Evolutionary conservation across 1,140 invertebrate species (phyloP).

Genomic region (Cydia pomonella): DNA sequence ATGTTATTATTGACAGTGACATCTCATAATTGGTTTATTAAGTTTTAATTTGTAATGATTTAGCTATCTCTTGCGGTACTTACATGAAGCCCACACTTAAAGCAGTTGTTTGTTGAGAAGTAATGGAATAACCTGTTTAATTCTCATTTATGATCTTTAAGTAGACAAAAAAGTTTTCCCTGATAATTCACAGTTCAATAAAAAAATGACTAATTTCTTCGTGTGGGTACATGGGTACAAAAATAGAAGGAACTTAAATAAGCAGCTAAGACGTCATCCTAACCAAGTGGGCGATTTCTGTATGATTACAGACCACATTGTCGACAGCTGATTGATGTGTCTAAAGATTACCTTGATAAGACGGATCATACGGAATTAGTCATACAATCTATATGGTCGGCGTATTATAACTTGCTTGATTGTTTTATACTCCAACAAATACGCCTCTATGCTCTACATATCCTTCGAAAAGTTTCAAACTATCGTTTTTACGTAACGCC

Average conservation of each 20-base stretch:
- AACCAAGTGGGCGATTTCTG: not conserved
- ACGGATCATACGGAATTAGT: constrained; percentile 16
- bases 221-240: too few species aligned
- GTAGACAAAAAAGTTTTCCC: too few species aligned
- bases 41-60: constrained; percentile 45
- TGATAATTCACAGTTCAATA: too few species aligned
- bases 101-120: not conserved
- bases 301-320: constrained; percentile 19
- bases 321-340: constrained; percentile 27
- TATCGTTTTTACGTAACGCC: too few species aligned
- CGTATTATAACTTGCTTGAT: not conserved
- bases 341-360: constrained; percentile 13
- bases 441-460: too few species aligned
- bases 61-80: constrained; percentile 27
- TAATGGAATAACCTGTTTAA: too few species aligned
- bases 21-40: constrained; percentile 57
- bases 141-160: too few species aligned
- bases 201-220: too few species aligned
- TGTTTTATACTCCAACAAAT: not conserved
- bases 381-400: constrained; percentile 4
- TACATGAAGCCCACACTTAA: not conserved
- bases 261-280: not conserved
- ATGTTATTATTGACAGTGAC: constrained; percentile 56
- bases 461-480: too few species aligned
- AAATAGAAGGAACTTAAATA: too few species aligned